A percentile compares a stretch with the other conserved stretches of the same genome.
Conservation (phyloP, 2,797 vertebrate genomes). For the Diglossa cyanea region DNA sequence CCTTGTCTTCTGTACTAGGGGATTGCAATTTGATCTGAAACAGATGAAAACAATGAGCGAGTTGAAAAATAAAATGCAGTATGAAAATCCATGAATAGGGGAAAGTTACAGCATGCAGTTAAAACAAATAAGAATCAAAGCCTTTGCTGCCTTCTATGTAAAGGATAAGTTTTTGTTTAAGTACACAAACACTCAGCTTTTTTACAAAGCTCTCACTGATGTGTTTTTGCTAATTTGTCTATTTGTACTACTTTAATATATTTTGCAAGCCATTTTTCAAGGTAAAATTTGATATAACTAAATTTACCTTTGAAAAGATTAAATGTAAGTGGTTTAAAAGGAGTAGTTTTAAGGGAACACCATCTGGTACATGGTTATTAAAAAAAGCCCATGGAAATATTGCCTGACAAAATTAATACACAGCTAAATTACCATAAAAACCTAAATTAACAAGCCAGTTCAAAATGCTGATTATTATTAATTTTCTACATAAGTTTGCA, state of each 20-base stretch:
- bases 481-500: slow-evolving; percentile 24
- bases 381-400: slow-evolving; percentile 11
- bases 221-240: neutral
- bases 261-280: neutral
- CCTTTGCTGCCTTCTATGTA: neutral
- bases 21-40: neutral
- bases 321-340: slow-evolving; percentile 5
- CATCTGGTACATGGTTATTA: slow-evolving; percentile 2
- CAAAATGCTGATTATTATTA: slow-evolving; percentile 1
- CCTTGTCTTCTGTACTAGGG: neutral
- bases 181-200: neutral
- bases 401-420: neutral
- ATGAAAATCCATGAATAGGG: neutral
- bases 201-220: neutral
- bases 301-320: slow-evolving; percentile 43
- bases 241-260: neutral
- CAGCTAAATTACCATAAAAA: slow-evolving; percentile 7
- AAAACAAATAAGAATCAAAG: neutral
- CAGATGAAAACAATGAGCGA: neutral
- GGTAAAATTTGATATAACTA: neutral
- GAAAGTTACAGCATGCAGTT: neutral
- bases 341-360: neutral
- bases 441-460: slow-evolving; percentile 5
- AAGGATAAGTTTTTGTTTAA: neutral
- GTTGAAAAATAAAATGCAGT: neutral